These are phyloP conservation scores for Columba guinea DNA, from an alignment of 2,797 vertebrate genomes.

Conservation along the genomic window DNA sequence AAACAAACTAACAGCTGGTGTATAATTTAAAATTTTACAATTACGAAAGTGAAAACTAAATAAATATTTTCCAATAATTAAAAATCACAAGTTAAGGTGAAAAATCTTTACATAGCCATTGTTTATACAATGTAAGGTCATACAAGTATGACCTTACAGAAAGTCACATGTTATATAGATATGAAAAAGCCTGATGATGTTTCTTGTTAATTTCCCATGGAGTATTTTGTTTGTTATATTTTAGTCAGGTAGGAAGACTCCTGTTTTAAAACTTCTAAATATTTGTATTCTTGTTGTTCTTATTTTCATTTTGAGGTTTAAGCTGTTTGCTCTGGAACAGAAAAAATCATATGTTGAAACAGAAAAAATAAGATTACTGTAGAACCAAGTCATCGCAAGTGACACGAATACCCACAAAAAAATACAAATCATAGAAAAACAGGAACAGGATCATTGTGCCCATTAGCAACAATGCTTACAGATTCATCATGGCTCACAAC, in stretches of 20 bases:
- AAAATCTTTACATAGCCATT: not conserved
- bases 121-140: not conserved
- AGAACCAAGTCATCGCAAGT: conserved; percentile 20
- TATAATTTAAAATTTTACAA: not conserved
- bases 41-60: not conserved
- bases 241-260: not conserved
- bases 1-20: not conserved
- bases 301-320: not conserved
- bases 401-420: not conserved
- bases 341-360: not conserved
- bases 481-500: conserved; percentile 42
- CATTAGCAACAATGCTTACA: conserved; percentile 17
- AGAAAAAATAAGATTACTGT: conserved; percentile 15
- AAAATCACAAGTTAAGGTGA: not conserved
- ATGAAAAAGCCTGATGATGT: not conserved
- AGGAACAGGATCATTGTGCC: not conserved
- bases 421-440: not conserved
- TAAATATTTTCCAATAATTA: not conserved
- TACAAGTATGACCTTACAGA: not conserved
- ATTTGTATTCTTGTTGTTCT: not conserved
- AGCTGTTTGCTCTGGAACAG: not conserved
- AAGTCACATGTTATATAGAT: not conserved
- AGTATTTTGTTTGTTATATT: not conserved
- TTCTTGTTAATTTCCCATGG: not conserved
- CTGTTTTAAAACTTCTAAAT: not conserved